Evolutionary conservation across 2,113 vertebrate species (phyloP), one percentile per base, ranked within the genome.

Genomic region (Thunnus maccoyii): DNA sequence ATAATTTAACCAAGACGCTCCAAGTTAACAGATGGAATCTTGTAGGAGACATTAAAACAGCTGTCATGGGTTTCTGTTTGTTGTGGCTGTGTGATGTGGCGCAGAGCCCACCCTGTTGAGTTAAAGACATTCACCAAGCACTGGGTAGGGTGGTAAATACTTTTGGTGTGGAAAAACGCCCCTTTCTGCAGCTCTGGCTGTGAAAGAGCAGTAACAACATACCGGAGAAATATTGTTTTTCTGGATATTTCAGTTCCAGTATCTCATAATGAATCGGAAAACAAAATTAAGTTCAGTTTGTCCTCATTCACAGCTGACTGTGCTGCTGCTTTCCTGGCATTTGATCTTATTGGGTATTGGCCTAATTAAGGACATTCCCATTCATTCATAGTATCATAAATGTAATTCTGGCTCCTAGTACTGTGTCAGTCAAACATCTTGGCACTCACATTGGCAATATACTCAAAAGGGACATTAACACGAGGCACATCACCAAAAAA

Each of bases 21-120:
- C 54, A 25, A 51, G 65, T 78, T 47, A 30, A 8, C 56, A 78
- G 60, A 75, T 46, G 60, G 72, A 32, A 52, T 54, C 46, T 11
- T 2, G 76, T 55, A 9, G 25, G 58, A 61, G 44, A 66, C 52
- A 46, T 66, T 65, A 20, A 56, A 72, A 41, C 61, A 72, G 41
- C 44, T 65, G 51, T 70, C 9, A 20, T 8, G 36, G 46, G 11
- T 13, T 17, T 18, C 0, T 52, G 54, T 54, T 76, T 76, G 32
- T 71, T 60, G 56, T 69, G 54, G 32, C 25, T 4, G 2, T 61
- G n/a, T 62, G 11, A 47, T 15, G 27, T 56, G 51, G 74, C 55
- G 1, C 20, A 17, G 54, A 22, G 46, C 46, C 74, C 54, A 13
- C 3, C 20, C 57, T 13, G 48, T 57, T 32, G 16, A 55, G 36